Percentiles rank a stretch among this genome's conserved stretches.
Evolutionary conservation across 1,140 invertebrate genomes (phyloP).

Genomic region (Papilio machaon): DNA sequence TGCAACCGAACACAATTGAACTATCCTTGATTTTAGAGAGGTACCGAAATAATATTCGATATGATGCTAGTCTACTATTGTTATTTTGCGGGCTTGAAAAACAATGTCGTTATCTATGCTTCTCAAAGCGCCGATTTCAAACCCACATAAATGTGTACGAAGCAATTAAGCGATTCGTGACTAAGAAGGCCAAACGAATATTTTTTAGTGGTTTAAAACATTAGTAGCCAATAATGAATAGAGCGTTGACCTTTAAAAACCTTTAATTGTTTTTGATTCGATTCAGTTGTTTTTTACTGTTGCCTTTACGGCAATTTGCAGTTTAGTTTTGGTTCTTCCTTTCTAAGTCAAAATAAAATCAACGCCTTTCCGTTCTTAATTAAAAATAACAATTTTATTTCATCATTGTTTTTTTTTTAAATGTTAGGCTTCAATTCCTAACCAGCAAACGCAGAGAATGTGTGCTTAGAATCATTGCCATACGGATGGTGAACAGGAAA

Average conservation of each 20-base stretch:
- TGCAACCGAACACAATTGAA: not conserved
- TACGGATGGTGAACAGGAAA: not conserved
- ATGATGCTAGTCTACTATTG: not conserved
- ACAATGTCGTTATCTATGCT: constrained; percentile 24
- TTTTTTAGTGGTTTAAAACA: constrained; percentile 15
- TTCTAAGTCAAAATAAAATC: not conserved
- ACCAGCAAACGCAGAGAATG: not conserved
- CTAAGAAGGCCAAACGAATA: constrained; percentile 17
- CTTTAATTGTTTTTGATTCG: not conserved
- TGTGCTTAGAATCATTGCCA: not conserved
- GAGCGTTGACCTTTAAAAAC: not conserved
- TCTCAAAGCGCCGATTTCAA: not conserved
- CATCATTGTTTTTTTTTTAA: too few relatives aligned
- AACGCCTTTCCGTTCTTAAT: not conserved
- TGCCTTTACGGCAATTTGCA: not conserved
- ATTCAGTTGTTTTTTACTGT: not conserved
- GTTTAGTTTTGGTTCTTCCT: not conserved
- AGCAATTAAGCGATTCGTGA: constrained; percentile 9
- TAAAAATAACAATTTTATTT: not conserved
- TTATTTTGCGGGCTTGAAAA: not conserved
- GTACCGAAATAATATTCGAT: constrained; percentile 12
- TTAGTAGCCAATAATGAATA: constrained; percentile 14
- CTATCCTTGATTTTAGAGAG: constrained; percentile 33
- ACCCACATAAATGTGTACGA: constrained; percentile 21
- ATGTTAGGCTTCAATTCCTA: not conserved